phyloP scores from a whole-genome alignment of 1,140 invertebrate genomes.

The Bicyclus anynana region DNA sequence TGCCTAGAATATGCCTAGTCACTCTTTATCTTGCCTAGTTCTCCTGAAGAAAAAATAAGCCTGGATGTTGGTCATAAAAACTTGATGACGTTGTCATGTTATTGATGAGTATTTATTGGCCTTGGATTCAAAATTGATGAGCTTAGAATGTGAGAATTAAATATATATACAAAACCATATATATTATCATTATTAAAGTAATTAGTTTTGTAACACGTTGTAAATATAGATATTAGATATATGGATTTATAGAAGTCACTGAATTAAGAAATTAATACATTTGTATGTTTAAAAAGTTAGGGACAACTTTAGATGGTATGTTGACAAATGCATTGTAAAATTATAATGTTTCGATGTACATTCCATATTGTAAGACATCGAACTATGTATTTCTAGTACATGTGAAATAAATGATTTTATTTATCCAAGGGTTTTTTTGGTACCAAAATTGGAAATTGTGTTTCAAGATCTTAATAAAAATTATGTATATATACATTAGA shows the following conservation, averaged over 20 bases:
- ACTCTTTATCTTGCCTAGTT: no score
- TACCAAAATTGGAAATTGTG: no score
- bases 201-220: no score
- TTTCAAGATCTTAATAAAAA: no score
- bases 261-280: not conserved
- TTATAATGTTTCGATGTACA: constrained; percentile 6
- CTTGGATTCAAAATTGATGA: not conserved
- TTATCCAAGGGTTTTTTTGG: not conserved
- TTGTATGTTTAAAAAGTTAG: not conserved
- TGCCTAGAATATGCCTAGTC: no score
- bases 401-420: constrained; percentile 6
- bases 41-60: no score
- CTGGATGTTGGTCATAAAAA: no score
- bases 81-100: no score
- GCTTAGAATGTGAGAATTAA: constrained; percentile 2
- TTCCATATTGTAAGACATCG: constrained; percentile 25
- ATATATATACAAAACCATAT: not conserved
- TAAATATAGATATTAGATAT: not conserved
- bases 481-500: no score
- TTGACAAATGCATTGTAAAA: not conserved
- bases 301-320: no score
- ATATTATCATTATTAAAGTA: no score
- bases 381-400: not conserved
- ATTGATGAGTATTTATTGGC: not conserved
- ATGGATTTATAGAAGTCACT: not conserved